These are phyloP conservation scores for Electrophaes corylata DNA, from an alignment of 2,888 invertebrate species.

Conservation along the genomic window DNA sequence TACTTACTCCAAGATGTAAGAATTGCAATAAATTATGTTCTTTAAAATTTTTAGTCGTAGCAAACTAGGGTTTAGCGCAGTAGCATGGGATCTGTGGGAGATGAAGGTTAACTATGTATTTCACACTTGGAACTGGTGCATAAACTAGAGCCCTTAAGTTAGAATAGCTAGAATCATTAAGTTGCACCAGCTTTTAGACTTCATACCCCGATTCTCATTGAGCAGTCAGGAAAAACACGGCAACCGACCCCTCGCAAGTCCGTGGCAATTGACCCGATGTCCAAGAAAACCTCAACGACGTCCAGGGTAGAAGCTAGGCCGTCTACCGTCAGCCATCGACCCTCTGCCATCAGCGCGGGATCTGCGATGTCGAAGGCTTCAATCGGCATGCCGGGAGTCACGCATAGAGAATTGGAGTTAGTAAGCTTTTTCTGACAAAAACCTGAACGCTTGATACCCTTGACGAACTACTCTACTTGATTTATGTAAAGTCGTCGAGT, in stretches of 20 bases:
- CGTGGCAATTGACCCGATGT: constrained; percentile 43
- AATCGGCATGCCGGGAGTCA: constrained; percentile 34
- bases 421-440: too few relatives aligned
- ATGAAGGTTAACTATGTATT: too few relatives aligned
- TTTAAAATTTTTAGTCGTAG: too few relatives aligned
- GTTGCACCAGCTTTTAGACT: background rate
- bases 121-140: too few relatives aligned
- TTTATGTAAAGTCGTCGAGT: too few relatives aligned
- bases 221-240: background rate
- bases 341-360: constrained; percentile 17
- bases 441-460: too few relatives aligned
- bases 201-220: background rate
- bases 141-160: too few relatives aligned
- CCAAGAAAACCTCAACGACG: constrained; percentile 28
- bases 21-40: too few relatives aligned
- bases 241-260: constrained; percentile 41
- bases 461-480: too few relatives aligned
- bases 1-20: too few relatives aligned
- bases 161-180: background rate
- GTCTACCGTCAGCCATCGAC: constrained; percentile 12
- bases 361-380: constrained; percentile 10
- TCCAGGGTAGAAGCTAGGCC: constrained; percentile 5
- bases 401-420: constrained; percentile 55
- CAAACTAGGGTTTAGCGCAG: too few relatives aligned
- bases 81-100: too few relatives aligned